Evolutionary conservation across 2,888 invertebrate species (phyloP).

Genomic region (Augiades crinisus): DNA sequence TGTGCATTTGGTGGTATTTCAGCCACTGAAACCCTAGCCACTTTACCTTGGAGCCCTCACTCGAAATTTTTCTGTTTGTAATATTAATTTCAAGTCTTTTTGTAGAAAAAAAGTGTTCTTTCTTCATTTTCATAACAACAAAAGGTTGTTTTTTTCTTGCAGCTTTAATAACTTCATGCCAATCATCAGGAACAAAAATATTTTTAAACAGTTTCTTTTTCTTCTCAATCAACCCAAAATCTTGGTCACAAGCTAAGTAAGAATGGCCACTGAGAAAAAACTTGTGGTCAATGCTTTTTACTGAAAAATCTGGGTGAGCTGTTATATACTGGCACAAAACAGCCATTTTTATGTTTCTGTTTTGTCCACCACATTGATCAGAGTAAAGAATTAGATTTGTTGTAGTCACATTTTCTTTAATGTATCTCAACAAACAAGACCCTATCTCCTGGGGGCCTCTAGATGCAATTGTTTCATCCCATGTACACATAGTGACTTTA

Average conservation of each 20-base stretch:
- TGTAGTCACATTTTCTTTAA: slow-evolving; percentile 31
- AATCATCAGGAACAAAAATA: slow-evolving; percentile 23
- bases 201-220: slow-evolving; percentile 7
- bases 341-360: slow-evolving; percentile 40
- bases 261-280: slow-evolving; percentile 29
- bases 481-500: slow-evolving; percentile 31
- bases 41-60: slow-evolving; percentile 26
- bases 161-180: slow-evolving; percentile 25
- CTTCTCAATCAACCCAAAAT: slow-evolving; percentile 29
- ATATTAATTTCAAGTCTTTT: slow-evolving; percentile 30
- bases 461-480: slow-evolving; percentile 38
- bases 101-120: slow-evolving; percentile 30
- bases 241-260: slow-evolving; percentile 24
- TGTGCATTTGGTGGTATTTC: slow-evolving; percentile 28
- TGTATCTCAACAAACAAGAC: slow-evolving; percentile 36
- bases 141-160: slow-evolving; percentile 32
- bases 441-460: slow-evolving; percentile 35
- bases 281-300: slow-evolving; percentile 29
- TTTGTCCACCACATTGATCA: slow-evolving; percentile 38
- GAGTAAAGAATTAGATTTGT: slow-evolving; percentile 34
- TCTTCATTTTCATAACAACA: slow-evolving; percentile 29
- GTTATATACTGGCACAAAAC: slow-evolving; percentile 31
- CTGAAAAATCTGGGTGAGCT: slow-evolving; percentile 21
- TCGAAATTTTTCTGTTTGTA: slow-evolving; percentile 29
- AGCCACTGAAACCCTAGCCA: slow-evolving; percentile 31